Evolutionary conservation across 2,888 invertebrate genomes (phyloP), one percentile per base, ranked within the genome.

Genomic region (Meloe dianella): DNA sequence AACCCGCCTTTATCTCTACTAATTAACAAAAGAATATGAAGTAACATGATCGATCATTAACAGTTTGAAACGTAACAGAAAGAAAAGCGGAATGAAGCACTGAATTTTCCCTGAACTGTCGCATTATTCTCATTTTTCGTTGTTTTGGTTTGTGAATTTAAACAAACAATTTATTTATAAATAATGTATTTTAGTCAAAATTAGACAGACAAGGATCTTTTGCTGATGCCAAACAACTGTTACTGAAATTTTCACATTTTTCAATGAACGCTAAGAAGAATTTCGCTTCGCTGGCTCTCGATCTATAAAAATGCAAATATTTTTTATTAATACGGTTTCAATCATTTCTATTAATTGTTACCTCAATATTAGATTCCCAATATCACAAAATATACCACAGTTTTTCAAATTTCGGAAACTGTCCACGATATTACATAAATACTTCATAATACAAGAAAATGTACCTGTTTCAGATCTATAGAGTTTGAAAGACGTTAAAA

Each of bases 361-460:
- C 82, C 75, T 73, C 20, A 72, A 65, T 56, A 83, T 78, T 32
- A 83, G 81, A 65, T 76, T 77, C 27, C 77, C 77, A 27, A 83
- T 78, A 67, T 77, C 77, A 68, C 83, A 83, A 59, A 82, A 77
- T 57, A 83, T 73, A 8, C 83, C 83, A 70, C 82, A 82, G 17
- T 74, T 75, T 6, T 76, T 68, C 0, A 73, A 60, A 2, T 24
- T 32, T 1, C 41, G 60, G n/a, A 60, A 32, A 9, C 17, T 8
- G 2, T 41, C 41, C 2, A 29, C 12, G 4, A 51, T 51, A 2
- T 51, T 27, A 9, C 63, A 63, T 14, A 63, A 6, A 58, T 63
- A 14, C 29, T 58, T 47, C 27, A 47, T n/a, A 2, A 60, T 5
- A 24, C 29, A 47, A 12, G 61, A 22, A 60, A 60, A n/a, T 2